These are phyloP conservation scores for Spongia lamella DNA, from an alignment of 37 sponge, comb jelly and placozoan genomes.

Conservation along the genomic window DNA sequence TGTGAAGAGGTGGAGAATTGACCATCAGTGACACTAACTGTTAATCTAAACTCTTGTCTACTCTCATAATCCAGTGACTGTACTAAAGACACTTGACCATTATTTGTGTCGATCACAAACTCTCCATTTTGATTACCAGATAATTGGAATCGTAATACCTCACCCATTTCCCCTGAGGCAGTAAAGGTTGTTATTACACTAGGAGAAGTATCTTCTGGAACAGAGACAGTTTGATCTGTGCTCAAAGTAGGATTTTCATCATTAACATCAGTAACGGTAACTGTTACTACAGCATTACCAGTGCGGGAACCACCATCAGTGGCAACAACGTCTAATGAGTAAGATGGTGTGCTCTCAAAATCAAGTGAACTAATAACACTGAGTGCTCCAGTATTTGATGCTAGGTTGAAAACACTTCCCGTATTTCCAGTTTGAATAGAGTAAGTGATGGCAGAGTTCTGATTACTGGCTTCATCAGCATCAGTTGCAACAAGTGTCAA, in stretches of 20 bases:
- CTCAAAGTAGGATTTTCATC: slow-evolving; percentile 50
- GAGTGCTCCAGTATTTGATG: slow-evolving; percentile 28
- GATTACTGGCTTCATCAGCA: slow-evolving; percentile 13
- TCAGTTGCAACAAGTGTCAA: slow-evolving; percentile 45
- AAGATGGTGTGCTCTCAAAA: slow-evolving; percentile 38
- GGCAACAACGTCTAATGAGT: slow-evolving; percentile 43
- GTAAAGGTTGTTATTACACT: background rate
- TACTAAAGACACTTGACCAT: slow-evolving; percentile 33
- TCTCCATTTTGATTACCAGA: slow-evolving; percentile 42
- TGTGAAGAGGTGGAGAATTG: slow-evolving; percentile 14
- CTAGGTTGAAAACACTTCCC: slow-evolving; percentile 21
- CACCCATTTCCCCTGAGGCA: background rate
- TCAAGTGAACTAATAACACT: slow-evolving; percentile 37
- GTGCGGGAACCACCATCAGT: slow-evolving; percentile 38
- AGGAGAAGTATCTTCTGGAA: slow-evolving; percentile 18
- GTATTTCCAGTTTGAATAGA: slow-evolving; percentile 39
- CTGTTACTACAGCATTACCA: background rate
- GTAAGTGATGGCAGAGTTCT: slow-evolving; percentile 28
- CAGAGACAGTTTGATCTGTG: slow-evolving; percentile 3
- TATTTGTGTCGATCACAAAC: slow-evolving; percentile 38
- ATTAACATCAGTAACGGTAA: slow-evolving; percentile 63
- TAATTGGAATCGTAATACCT: background rate
- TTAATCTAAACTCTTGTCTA: slow-evolving; percentile 24
- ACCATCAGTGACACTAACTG: slow-evolving; percentile 29
- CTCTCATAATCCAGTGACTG: slow-evolving; percentile 48